A percentile compares a stretch with the other conserved stretches of the same genome.
Conservation (phyloP, 1,140 invertebrate species). For the Caenorhabditis remanei region DNA sequence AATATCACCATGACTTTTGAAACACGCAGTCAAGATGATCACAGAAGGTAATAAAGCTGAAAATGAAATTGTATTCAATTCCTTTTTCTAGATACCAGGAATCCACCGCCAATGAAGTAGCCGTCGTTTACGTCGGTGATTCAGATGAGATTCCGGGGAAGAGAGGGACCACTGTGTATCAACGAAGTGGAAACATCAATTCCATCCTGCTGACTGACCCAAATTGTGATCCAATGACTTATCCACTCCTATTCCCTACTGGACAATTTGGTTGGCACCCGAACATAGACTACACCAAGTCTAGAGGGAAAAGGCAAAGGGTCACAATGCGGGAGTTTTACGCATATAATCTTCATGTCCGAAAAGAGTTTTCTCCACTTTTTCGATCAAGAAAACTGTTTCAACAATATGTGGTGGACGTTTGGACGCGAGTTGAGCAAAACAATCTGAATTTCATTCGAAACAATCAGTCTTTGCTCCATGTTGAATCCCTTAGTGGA, state of each 20-base stretch:
- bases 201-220: not conserved
- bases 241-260: constrained; percentile 55
- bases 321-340: constrained; percentile 54
- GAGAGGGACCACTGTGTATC: not conserved
- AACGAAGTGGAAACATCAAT: not conserved
- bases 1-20: not conserved
- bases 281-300: not conserved
- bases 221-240: constrained; percentile 29
- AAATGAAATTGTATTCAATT: too few relatives aligned
- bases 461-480: constrained; percentile 50
- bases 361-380: constrained; percentile 57
- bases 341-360: constrained; percentile 24
- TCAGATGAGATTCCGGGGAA: constrained; percentile 17
- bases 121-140: constrained; percentile 40
- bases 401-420: constrained; percentile 64
- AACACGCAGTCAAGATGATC: not conserved
- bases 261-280: constrained; percentile 52
- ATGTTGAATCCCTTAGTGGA: constrained; percentile 19
- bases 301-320: not conserved
- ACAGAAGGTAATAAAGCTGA: not conserved
- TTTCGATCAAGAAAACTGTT: constrained; percentile 55
- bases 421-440: constrained; percentile 58
- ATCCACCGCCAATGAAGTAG: constrained; percentile 40
- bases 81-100: constrained; percentile 24
- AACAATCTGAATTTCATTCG: constrained; percentile 58